Conservation (phyloP, 2,888 invertebrate species). For the Steromphala cineraria region DNA sequence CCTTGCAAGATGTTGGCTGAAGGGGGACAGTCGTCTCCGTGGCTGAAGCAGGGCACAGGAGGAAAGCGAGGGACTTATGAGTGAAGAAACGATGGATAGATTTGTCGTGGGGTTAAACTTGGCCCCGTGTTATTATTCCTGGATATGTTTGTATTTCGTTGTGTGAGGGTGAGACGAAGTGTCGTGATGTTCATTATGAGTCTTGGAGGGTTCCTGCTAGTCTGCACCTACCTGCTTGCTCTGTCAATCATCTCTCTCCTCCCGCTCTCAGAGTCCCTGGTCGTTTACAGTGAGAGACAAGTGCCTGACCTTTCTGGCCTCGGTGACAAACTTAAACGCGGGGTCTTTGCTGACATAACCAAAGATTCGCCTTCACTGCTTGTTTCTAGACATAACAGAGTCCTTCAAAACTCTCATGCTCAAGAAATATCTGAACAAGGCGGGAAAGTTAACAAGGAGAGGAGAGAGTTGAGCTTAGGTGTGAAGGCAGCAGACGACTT, state of each 20-base stretch:
- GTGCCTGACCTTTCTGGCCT: not conserved
- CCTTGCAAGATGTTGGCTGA: not conserved
- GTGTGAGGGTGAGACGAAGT: slow-evolving; percentile 28
- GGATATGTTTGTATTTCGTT: slow-evolving; percentile 21
- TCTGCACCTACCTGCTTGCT: slow-evolving; percentile 24
- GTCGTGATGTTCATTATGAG: slow-evolving; percentile 29
- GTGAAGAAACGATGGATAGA: not conserved
- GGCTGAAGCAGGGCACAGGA: not conserved
- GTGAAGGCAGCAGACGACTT: not conserved
- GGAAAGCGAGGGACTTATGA: not conserved
- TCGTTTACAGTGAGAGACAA: not conserved
- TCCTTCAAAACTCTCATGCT: slow-evolving; percentile 7
- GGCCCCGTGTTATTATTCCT: slow-evolving; percentile 5
- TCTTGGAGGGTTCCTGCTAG: slow-evolving; percentile 22
- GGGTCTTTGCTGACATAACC: not conserved
- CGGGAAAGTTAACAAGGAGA: not conserved
- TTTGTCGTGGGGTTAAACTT: not conserved
- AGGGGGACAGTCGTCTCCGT: not conserved
- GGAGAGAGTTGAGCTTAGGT: not conserved
- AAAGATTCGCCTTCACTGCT: not conserved
- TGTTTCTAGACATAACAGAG: slow-evolving; percentile 19
- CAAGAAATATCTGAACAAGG: slow-evolving; percentile 3
- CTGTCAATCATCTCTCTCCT: slow-evolving; percentile 26
- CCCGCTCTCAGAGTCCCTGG: slow-evolving; percentile 9
- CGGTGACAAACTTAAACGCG: not conserved